phyloP scores from a whole-genome alignment of 2,888 invertebrate species.

The Miltochrista miniata region DNA sequence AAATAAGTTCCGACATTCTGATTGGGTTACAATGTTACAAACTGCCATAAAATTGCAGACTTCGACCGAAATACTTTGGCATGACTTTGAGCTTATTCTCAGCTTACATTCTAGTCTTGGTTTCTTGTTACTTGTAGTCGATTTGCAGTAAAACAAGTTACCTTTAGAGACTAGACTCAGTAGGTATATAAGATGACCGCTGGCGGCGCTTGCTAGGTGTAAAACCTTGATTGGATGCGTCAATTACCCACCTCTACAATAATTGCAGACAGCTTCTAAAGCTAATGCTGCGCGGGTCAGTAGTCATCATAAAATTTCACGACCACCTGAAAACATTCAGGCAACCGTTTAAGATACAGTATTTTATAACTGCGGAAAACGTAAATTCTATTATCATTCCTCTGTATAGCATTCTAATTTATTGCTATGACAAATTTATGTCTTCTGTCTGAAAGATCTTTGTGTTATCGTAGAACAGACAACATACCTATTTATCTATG shows the following conservation, averaged over 20 bases:
- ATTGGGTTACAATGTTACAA: no score
- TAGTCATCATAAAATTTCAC: conserved; percentile 71
- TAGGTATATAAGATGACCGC: conserved; percentile 46
- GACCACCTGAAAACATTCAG: conserved; percentile 55
- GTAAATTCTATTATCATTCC: not conserved
- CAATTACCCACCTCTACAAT: conserved; percentile 52
- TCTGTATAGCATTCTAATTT: no score
- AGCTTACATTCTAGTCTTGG: not conserved
- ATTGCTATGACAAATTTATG: no score
- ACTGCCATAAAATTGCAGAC: no score
- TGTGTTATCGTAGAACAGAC: no score
- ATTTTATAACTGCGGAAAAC: conserved; percentile 25
- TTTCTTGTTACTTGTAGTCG: conserved; percentile 2
- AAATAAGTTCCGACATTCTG: no score
- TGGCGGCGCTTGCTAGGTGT: conserved; percentile 45
- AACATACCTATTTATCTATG: no score
- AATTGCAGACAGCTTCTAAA: conserved; percentile 65
- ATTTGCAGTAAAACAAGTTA: conserved; percentile 56
- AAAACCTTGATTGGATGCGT: conserved; percentile 55
- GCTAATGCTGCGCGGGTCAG: conserved; percentile 65
- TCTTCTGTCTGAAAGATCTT: no score
- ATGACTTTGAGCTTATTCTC: conserved; percentile 10
- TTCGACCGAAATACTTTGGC: conserved; percentile 15
- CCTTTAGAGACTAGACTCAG: conserved; percentile 58
- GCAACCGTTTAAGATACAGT: conserved; percentile 44